Base-by-base conservation (phyloP, 2,888 invertebrate species). In the Acronicta aceris region DNA sequence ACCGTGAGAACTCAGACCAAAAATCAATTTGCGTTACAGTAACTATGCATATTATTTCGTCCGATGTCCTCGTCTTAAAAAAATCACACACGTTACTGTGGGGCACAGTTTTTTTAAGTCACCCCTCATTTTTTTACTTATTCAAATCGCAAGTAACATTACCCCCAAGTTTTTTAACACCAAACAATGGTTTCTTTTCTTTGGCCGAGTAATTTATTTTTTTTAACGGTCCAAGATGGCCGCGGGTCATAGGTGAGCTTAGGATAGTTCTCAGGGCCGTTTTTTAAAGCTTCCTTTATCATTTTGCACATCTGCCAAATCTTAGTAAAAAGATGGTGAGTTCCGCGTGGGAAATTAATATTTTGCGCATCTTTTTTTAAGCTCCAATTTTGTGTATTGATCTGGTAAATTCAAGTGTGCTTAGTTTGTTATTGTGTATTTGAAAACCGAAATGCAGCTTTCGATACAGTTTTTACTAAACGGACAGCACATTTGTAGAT, bases 241-340 rank as follows among this genome's bases (percentile, higher is more conserved):
- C 94, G 64, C 74, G 92, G 94, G 94, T 94, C 94, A 94, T 91
- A 93, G 94, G 90, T 93, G 89, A 93, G 86, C 84, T 78, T 84
- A 84, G 79, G 82, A 87, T 83, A 84, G 86, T 93, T 94, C 93
- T 91, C 93, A 94, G 84, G 89, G 65, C 68, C 63, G 79, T 82
- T 89, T 90, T 92, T 91, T 89, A 86, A 85, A 67, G 82, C 77
- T 83, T 85, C 81, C 86, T 81, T 87, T 89, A 88, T 90, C 85
- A 81, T 78, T 79, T 80, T 76, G 86, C 82, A 86, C 92, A 93
- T 92, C 94, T 93, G 93, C 85, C 79, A 83, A 76, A 78, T 82
- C 74, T 83, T 74, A 62, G 65, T 81, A 79, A 81, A 81, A 82
- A 79, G 74, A 76, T 77, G 75, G 60, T 27, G 36, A 40, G 59